Percentiles rank a stretch among this genome's conserved stretches.
Evolutionary conservation across 2,113 vertebrate genomes (phyloP).

Genomic region (Platysternon megacephalum): DNA sequence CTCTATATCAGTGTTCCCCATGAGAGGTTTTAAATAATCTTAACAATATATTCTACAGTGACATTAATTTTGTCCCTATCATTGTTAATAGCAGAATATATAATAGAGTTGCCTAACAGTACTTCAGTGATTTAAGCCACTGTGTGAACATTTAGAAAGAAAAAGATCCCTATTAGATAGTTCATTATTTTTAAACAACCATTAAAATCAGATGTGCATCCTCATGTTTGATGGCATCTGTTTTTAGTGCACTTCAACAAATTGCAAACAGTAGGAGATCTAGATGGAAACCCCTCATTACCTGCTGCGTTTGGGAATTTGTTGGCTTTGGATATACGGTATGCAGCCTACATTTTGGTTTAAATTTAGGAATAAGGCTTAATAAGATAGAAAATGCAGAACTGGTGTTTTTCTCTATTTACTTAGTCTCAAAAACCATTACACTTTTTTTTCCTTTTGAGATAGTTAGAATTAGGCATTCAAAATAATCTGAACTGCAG

Average conservation of each 20-base stretch:
- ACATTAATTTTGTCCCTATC: not conserved
- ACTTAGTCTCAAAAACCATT: rapidly evolving
- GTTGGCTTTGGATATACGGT: not conserved
- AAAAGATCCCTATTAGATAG: not conserved
- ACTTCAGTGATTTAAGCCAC: not conserved
- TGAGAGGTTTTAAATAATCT: not conserved
- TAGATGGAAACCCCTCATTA: not conserved
- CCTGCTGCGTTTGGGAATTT: not conserved
- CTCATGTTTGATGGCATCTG: not conserved
- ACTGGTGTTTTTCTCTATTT: not conserved
- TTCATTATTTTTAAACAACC: not conserved
- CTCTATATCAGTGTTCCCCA: not conserved
- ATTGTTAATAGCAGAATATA: not conserved
- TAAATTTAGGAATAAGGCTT: not conserved
- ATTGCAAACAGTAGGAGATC: not conserved
- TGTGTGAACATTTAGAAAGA: not conserved
- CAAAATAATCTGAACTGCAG: not conserved
- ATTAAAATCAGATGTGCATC: not conserved
- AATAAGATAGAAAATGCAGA: not conserved
- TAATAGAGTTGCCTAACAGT: not conserved
- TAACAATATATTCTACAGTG: not conserved
- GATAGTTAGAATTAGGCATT: not conserved
- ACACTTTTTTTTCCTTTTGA: not conserved
- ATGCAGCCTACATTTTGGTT: not conserved
- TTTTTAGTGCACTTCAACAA: not conserved